Evolutionary conservation across 2,888 invertebrate species (phyloP).

Genomic region (Melanophora roralis): DNA sequence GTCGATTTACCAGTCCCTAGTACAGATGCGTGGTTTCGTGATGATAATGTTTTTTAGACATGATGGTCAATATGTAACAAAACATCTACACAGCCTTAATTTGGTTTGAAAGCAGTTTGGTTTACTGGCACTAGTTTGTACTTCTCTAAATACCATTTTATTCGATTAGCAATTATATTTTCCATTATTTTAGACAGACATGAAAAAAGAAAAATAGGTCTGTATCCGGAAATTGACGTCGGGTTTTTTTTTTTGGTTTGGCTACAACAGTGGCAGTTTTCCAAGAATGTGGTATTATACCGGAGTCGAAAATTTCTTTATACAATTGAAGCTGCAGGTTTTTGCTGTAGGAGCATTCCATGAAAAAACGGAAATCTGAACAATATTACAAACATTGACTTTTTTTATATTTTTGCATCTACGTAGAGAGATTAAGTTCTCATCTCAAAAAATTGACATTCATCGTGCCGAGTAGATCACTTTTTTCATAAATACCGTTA

Average conservation of each 20-base stretch:
- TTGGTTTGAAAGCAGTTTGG: background rate
- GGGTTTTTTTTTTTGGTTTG: background rate
- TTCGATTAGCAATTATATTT: background rate
- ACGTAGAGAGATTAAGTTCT: too few species aligned
- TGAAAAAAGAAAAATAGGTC: background rate
- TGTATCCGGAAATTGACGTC: background rate
- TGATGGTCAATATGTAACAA: background rate
- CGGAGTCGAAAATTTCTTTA: background rate
- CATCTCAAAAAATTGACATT: too few species aligned
- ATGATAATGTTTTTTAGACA: background rate
- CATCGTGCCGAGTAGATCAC: too few species aligned
- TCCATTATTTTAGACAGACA: background rate
- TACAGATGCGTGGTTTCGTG: constrained; percentile 19
- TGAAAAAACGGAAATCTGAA: too few species aligned
- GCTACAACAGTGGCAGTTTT: background rate
- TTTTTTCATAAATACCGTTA: too few species aligned
- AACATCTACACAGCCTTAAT: background rate
- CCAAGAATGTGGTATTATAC: too few species aligned
- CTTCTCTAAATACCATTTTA: background rate
- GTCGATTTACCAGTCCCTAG: too few species aligned
- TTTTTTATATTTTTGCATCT: too few species aligned
- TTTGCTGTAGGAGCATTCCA: too few species aligned
- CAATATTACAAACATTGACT: too few species aligned
- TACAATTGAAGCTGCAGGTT: background rate
- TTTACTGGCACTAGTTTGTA: background rate